Evolutionary conservation across 2,888 invertebrate genomes (phyloP), one percentile per base, ranked within the genome.

Genomic region (Caenorhabditis sulstoni): DNA sequence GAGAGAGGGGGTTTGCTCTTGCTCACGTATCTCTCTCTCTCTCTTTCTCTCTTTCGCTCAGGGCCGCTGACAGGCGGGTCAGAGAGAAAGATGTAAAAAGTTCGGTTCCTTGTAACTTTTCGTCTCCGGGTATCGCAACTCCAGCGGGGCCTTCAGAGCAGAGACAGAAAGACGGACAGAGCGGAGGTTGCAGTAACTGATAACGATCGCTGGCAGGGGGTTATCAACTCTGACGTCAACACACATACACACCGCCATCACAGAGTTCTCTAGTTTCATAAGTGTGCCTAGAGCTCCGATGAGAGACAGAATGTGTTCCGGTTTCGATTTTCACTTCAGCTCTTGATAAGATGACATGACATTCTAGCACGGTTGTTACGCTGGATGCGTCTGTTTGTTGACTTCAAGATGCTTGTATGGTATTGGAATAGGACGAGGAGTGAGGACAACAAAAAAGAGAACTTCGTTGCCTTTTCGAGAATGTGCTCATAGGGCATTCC

Each of bases 161-260:
- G 44, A 58, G 22, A 22, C 23, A 5, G 16, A 16, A 9, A 45
- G 45, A 59, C 45, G 20, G 23, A 9, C 4, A 23, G 23, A 22
- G 23, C 7, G n/a, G 45, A 22, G 37, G 29, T 35, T 53, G 53
- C 29, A 67, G 67, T 58, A 53, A 67, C 22, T 47, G 66, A 66
- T 53, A 53, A 55, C 49, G 29, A 29, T 29, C 18, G 18, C 59
- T 52, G 47, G 45, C 29, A n/a, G n/a, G n/a, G 52, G 12, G 29
- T 53, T 55, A 61, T 53, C 53, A 45, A 16, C 7, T 37, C n/a
- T 70, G 70, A 70, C 70, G 70, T 70, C 61, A 61, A 37, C 23
- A 39, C 50, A 29, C 23, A 35, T 50, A 41, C 47, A 45, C 44
- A 41, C 8, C 14, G 23, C 53, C n/a, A n/a, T n/a, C n/a, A n/a